Conservation (phyloP, 2,113 vertebrate genomes). For the Coracopsis vasa region DNA sequence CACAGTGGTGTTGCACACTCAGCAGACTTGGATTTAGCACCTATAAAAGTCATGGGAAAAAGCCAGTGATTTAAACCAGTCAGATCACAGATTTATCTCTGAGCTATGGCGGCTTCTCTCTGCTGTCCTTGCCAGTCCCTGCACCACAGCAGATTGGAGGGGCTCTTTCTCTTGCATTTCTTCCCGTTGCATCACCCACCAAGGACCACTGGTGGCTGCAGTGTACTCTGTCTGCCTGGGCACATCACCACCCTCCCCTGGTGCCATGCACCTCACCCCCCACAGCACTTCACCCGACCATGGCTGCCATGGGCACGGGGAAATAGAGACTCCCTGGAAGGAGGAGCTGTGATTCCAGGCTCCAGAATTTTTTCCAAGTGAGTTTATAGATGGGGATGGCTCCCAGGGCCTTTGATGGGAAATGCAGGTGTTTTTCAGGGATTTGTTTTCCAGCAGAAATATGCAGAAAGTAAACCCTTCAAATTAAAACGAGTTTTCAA, state of each 20-base stretch:
- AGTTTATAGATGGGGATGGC: not conserved
- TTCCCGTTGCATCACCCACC: too few species aligned
- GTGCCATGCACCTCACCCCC: not conserved
- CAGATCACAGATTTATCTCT: not conserved
- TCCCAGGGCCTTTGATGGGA: not conserved
- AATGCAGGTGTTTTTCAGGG: not conserved
- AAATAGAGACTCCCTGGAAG: not conserved
- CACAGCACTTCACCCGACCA: not conserved
- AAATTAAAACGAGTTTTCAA: not conserved
- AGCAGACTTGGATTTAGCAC: not conserved
- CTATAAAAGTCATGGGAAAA: not conserved
- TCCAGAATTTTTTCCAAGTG: not conserved
- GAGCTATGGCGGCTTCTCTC: not conserved
- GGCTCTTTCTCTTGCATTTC: not conserved
- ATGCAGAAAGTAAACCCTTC: not conserved
- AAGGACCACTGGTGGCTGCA: not conserved
- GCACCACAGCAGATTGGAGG: not conserved
- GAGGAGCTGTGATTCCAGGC: not conserved
- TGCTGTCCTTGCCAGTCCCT: not conserved
- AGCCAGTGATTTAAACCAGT: not conserved
- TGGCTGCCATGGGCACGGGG: too few species aligned
- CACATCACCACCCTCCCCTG: accelerated
- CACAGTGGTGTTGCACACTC: not conserved
- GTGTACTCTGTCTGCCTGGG: not conserved
- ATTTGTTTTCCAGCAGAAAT: not conserved